These are phyloP conservation scores for Xiphophorus couchianus DNA, from an alignment of 2,113 vertebrate species.

Conservation along the genomic window DNA sequence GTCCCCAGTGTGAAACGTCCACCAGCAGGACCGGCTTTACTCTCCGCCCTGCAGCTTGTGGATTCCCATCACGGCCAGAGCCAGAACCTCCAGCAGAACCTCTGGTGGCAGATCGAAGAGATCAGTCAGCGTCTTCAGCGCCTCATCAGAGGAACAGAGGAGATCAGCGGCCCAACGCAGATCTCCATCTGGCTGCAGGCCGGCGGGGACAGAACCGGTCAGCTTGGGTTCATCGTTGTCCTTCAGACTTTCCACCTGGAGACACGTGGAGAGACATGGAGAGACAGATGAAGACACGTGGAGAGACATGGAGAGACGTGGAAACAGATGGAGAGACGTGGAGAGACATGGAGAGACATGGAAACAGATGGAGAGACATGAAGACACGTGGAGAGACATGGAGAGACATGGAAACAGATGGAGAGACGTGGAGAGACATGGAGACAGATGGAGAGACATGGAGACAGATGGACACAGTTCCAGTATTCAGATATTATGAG, in stretches of 20 bases:
- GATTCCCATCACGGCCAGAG: conserved; percentile 6
- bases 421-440: too few relatives aligned
- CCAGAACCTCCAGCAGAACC: conserved; percentile 1
- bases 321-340: conserved; percentile 1
- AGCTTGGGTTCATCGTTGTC: not conserved
- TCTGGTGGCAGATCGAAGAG: not conserved
- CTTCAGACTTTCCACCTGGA: conserved; percentile 14
- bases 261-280: not conserved
- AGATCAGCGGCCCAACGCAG: conserved; percentile 5
- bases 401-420: not conserved
- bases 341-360: not conserved
- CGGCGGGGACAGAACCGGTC: not conserved
- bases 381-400: not conserved
- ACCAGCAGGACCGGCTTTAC: not conserved
- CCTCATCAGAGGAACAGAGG: not conserved
- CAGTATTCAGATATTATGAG: too few relatives aligned
- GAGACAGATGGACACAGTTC: too few relatives aligned
- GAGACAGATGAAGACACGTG: too few relatives aligned
- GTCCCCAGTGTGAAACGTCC: not conserved
- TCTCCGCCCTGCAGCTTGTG: not conserved
- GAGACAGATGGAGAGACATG: not conserved
- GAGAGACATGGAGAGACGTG: too few relatives aligned
- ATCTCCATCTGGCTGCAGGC: conserved; percentile 14
- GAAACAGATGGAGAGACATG: not conserved
- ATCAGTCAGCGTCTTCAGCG: not conserved